These are phyloP conservation scores for Lophura nycthemera DNA, from an alignment of 2,113 vertebrate genomes.

Conservation along the genomic window DNA sequence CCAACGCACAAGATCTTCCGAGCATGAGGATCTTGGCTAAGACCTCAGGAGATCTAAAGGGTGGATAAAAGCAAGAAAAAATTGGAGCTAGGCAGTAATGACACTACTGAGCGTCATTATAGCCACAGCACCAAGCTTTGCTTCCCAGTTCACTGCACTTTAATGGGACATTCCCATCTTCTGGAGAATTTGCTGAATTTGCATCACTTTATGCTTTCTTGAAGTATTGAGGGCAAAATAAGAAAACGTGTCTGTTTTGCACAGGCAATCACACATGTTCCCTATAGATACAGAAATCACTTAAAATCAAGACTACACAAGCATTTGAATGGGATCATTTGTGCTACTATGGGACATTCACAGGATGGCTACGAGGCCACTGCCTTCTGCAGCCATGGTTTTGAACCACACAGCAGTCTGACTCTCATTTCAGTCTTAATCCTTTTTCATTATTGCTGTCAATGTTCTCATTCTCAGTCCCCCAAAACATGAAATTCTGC, in stretches of 20 bases:
- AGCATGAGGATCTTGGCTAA: not conserved
- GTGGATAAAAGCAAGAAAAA: not conserved
- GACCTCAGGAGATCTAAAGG: not conserved
- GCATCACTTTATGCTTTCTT: not conserved
- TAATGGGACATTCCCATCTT: not conserved
- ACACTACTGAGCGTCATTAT: not conserved
- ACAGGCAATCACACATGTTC: not conserved
- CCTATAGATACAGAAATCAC: not conserved
- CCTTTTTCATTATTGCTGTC: not conserved
- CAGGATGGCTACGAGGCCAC: not conserved
- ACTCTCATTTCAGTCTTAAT: not conserved
- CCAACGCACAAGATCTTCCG: not conserved
- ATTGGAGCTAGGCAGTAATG: accelerated
- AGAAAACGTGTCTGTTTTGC: not conserved
- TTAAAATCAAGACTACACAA: not conserved
- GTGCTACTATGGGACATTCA: not conserved
- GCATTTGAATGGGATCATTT: not conserved
- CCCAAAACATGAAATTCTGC: not conserved
- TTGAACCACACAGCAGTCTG: not conserved
- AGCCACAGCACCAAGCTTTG: not conserved
- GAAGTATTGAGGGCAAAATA: not conserved
- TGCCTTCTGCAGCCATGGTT: not conserved
- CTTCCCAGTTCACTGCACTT: not conserved
- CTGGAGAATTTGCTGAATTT: not conserved
- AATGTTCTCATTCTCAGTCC: not conserved